Conservation (phyloP, 2,888 invertebrate genomes). For the Synergus umbraculus region DNA sequence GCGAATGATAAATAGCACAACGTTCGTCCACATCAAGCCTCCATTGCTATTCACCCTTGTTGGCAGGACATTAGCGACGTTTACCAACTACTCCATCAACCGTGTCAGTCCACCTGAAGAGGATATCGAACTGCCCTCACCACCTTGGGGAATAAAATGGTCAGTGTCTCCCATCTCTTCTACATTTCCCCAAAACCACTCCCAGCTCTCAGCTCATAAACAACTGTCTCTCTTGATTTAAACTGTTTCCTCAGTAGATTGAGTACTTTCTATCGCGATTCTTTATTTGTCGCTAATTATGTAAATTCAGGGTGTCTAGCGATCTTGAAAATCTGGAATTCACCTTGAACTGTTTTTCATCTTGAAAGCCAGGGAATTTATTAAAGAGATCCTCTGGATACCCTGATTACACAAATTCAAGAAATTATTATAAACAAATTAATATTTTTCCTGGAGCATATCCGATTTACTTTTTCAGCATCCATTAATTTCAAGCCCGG, state of each 20-base stretch:
- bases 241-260: constrained; percentile 5
- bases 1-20: constrained; percentile 67
- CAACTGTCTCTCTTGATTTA: constrained; percentile 28
- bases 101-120: constrained; percentile 60
- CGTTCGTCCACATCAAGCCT: constrained; percentile 62
- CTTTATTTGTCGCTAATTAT: neutral
- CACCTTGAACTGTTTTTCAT: too few species aligned
- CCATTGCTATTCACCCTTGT: constrained; percentile 61
- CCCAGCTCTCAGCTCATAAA: neutral
- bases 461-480: neutral
- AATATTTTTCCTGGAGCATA: neutral
- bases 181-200: constrained; percentile 1
- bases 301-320: neutral
- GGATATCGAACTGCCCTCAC: constrained; percentile 58
- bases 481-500: neutral
- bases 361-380: too few species aligned
- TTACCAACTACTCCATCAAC: constrained; percentile 69
- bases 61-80: constrained; percentile 61
- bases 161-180: constrained; percentile 50
- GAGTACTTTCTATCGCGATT: neutral
- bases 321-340: neutral
- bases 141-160: constrained; percentile 54
- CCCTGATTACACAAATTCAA: too few species aligned
- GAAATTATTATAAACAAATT: too few species aligned
- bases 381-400: too few species aligned